phyloP scores from a whole-genome alignment of 1,140 invertebrate species.

The Lycorma delicatula region DNA sequence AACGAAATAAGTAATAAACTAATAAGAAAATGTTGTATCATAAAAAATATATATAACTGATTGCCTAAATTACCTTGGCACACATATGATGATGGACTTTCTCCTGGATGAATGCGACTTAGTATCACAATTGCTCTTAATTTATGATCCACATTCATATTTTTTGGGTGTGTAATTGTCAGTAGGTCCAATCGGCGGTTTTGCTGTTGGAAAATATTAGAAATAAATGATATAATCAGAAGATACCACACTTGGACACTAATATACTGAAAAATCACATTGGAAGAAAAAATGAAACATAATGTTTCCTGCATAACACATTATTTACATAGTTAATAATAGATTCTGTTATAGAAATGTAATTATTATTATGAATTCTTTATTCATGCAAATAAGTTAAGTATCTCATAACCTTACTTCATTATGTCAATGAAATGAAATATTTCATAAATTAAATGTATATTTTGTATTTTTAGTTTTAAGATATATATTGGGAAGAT shows the following conservation, averaged over 20 bases:
- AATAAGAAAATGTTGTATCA: too few species aligned
- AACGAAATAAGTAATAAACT: too few species aligned
- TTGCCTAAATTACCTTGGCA: constrained; percentile 80
- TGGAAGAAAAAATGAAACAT: constrained; percentile 2
- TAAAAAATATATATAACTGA: too few species aligned
- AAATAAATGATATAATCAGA: neutral
- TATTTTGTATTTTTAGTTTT: too few species aligned
- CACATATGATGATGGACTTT: constrained; percentile 87
- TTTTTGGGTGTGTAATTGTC: constrained; percentile 61
- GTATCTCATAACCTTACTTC: too few species aligned
- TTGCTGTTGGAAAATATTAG: constrained; percentile 54
- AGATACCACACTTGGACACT: neutral
- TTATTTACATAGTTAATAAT: neutral
- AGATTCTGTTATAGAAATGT: too few species aligned
- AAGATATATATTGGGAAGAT: too few species aligned
- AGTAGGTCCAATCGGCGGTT: constrained; percentile 79
- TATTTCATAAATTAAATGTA: too few species aligned
- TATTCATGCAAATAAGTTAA: too few species aligned
- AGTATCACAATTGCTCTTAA: constrained; percentile 67
- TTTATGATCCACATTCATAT: constrained; percentile 41
- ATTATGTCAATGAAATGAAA: too few species aligned
- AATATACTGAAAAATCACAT: neutral
- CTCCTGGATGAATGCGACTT: constrained; percentile 80
- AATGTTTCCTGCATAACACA: neutral
- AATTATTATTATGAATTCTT: too few species aligned